Evolutionary conservation across 2,113 vertebrate genomes (phyloP).

Genomic region (Pardalotus punctatus): DNA sequence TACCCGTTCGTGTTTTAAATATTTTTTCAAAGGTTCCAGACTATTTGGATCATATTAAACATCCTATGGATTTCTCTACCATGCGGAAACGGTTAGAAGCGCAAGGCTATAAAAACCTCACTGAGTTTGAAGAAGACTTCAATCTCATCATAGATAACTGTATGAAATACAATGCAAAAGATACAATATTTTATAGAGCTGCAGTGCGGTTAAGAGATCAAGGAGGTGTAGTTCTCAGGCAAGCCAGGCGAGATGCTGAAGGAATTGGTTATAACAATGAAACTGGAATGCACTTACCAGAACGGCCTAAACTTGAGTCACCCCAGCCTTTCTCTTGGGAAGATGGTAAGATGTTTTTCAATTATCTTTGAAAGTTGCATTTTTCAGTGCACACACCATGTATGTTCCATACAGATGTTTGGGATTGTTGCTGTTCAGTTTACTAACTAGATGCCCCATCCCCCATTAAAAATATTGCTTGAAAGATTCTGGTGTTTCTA

Average conservation of each 20-base stretch:
- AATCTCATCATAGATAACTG: conserved; percentile 94
- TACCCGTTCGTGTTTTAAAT: neutral
- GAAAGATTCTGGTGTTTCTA: neutral
- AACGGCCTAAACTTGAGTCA: conserved; percentile 82
- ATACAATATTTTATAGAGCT: conserved; percentile 94
- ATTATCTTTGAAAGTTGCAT: neutral
- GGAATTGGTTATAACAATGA: conserved; percentile 86
- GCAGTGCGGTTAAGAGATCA: conserved; percentile 91
- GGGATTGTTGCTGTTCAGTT: neutral
- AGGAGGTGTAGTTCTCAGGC: conserved; percentile 90
- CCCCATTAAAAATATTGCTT: neutral
- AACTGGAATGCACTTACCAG: conserved; percentile 89
- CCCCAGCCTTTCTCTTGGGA: conserved; percentile 90
- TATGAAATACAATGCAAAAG: conserved; percentile 97
- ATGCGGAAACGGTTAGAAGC: conserved; percentile 89
- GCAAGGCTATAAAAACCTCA: conserved; percentile 87
- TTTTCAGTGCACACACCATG: neutral
- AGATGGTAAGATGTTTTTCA: conserved; percentile 81
- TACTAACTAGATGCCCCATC: fast-evolving
- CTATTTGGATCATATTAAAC: conserved; percentile 93
- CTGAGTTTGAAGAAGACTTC: conserved; percentile 92
- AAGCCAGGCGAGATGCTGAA: conserved; percentile 85
- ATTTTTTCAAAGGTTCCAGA: conserved; percentile 88
- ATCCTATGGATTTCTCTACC: conserved; percentile 96
- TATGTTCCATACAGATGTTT: neutral